Conservation (phyloP, 2,797 vertebrate genomes). For the Argya squamiceps region DNA sequence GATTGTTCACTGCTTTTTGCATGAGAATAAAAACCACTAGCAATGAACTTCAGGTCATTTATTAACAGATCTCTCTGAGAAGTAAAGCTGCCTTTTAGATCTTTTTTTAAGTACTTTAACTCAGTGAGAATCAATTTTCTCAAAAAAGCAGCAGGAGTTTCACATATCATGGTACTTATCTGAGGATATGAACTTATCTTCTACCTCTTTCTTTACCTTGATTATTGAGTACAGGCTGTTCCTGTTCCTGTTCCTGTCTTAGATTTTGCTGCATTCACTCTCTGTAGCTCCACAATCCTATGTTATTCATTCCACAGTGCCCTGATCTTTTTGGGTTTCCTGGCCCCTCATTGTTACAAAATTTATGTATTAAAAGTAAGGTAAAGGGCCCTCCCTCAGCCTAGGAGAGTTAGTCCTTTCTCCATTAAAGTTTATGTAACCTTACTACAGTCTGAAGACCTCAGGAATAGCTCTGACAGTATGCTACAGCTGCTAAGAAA, state of each 20-base stretch:
- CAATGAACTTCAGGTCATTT: neutral
- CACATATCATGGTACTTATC: neutral
- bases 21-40: neutral
- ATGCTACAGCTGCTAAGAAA: neutral
- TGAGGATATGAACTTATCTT: neutral
- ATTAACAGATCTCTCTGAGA: neutral
- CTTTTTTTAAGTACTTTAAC: neutral
- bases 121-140: neutral
- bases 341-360: neutral
- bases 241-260: neutral
- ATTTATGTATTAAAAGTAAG: neutral
- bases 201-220: neutral
- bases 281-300: neutral
- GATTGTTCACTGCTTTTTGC: neutral
- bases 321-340: neutral
- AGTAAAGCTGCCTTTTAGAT: neutral
- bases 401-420: neutral
- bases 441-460: neutral
- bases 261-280: neutral
- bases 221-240: neutral
- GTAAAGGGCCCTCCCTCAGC: neutral
- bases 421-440: neutral
- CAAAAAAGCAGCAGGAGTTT: neutral
- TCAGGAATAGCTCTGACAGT: neutral
- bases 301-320: accelerated